These are phyloP conservation scores for Cylindroiulus punctatus DNA, from an alignment of 2,888 invertebrate species.

Conservation along the genomic window DNA sequence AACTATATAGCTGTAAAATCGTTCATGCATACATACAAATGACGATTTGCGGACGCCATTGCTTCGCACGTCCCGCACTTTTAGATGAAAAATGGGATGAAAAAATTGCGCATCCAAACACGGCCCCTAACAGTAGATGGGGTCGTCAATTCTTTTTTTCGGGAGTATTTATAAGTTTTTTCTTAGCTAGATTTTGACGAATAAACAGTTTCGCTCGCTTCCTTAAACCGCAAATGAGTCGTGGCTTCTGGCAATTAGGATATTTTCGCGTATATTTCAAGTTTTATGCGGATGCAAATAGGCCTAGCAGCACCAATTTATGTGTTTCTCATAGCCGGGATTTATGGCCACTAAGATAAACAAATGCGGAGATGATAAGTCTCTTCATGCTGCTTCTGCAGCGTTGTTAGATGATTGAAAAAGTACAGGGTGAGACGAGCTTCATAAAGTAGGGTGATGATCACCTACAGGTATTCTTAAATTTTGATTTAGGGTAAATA, in stretches of 20 bases:
- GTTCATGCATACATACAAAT: not conserved
- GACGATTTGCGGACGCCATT: slow-evolving; percentile 1
- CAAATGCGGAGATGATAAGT: not conserved
- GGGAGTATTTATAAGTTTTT: not conserved
- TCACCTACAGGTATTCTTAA: too few species aligned
- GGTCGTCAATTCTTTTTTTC: not conserved
- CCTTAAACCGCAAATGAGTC: not conserved
- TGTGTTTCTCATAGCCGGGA: not conserved
- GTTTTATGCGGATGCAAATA: not conserved
- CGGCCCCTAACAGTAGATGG: not conserved
- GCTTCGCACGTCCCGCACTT: not conserved
- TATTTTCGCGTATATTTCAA: not conserved
- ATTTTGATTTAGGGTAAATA: too few species aligned
- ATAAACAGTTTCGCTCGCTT: slow-evolving; percentile 3
- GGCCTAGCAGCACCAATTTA: not conserved
- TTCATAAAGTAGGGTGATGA: not conserved
- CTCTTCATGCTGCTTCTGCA: not conserved
- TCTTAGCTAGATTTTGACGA: not conserved
- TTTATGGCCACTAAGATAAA: slow-evolving; percentile 25
- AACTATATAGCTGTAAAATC: not conserved
- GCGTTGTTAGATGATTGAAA: not conserved
- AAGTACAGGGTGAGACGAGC: not conserved
- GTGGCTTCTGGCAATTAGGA: not conserved
- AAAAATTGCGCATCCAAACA: not conserved
- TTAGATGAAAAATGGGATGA: not conserved